phyloP scores from a whole-genome alignment of 2,797 vertebrate genomes.

The Otolemur crassicaudatus region DNA sequence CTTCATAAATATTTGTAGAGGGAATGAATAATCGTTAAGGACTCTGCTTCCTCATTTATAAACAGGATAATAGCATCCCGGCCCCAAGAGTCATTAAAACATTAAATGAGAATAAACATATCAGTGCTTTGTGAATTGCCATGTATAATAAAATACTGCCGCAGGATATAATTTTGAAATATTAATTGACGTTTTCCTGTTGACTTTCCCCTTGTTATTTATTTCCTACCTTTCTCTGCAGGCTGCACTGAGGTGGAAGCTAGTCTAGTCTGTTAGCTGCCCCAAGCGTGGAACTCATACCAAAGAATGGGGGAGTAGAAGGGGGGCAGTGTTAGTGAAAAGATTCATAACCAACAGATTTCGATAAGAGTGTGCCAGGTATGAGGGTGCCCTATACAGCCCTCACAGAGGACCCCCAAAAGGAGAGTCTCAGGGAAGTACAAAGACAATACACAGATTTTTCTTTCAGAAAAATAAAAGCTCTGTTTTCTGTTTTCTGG shows the following conservation, averaged over 20 bases:
- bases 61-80: background rate
- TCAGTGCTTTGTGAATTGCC: background rate
- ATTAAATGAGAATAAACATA: background rate
- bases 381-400: rapidly evolving
- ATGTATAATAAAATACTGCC: background rate
- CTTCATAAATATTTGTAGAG: background rate
- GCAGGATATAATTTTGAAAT: background rate
- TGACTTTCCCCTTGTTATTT: background rate
- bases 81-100: background rate
- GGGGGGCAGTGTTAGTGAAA: rapidly evolving
- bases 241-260: background rate
- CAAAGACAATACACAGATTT: background rate
- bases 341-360: background rate
- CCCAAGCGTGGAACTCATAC: background rate
- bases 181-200: background rate
- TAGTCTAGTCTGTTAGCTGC: background rate
- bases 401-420: background rate
- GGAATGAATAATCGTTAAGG: background rate
- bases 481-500: background rate
- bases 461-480: background rate
- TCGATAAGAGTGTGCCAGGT: background rate
- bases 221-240: background rate
- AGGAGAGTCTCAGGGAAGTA: rapidly evolving
- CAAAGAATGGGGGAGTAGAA: background rate
- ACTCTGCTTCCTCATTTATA: background rate